These are phyloP conservation scores for Dicaeum eximium DNA, from an alignment of 2,113 vertebrate genomes.

Conservation along the genomic window DNA sequence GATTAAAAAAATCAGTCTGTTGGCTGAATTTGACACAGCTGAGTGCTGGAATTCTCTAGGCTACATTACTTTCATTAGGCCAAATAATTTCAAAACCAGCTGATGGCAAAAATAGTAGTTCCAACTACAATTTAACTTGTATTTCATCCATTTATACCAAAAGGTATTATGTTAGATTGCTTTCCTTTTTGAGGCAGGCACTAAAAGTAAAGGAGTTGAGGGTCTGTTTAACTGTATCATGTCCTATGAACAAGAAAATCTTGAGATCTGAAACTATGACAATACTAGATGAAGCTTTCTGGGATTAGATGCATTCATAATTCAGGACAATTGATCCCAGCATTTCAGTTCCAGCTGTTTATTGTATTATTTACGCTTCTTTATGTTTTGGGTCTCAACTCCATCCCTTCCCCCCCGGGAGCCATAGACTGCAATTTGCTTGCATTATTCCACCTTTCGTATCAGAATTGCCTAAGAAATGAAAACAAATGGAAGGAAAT, in stretches of 20 bases:
- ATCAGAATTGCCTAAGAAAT: slow-evolving; percentile 32
- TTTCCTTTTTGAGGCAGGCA: neutral
- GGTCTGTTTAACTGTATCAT: neutral
- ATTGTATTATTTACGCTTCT: slow-evolving; percentile 25
- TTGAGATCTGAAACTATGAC: neutral
- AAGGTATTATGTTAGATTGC: neutral
- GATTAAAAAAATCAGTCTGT: neutral
- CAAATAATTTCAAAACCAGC: neutral
- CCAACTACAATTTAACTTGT: neutral
- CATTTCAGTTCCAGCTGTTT: slow-evolving; percentile 29
- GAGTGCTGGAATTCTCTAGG: neutral
- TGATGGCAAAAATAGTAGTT: neutral
- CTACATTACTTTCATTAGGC: neutral
- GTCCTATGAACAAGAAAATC: neutral
- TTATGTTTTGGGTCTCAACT: neutral
- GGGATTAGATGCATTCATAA: slow-evolving; percentile 7
- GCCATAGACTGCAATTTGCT: slow-evolving; percentile 7
- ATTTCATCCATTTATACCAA: neutral
- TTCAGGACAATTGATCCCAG: slow-evolving; percentile 34
- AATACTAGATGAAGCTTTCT: neutral
- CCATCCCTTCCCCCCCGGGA: neutral
- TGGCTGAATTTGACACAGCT: neutral
- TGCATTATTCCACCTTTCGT: slow-evolving; percentile 29
- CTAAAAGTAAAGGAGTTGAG: neutral
- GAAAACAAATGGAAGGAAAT: slow-evolving; percentile 47